Conservation (phyloP, 2,888 invertebrate species). For the Pollenia griseotomentosa region DNA sequence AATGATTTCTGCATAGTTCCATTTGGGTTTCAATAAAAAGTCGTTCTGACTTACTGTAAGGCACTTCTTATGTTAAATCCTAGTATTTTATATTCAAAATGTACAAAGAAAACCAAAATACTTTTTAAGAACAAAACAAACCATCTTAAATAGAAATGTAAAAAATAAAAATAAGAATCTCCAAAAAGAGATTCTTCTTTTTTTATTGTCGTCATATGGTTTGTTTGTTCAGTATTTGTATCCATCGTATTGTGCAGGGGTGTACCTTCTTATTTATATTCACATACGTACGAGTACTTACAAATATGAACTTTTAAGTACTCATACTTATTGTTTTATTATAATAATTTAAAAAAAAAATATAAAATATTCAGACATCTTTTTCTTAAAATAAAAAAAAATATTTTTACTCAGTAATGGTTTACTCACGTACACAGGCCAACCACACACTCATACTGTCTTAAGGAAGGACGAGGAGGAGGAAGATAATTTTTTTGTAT, state of each 20-base stretch:
- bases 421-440: neutral
- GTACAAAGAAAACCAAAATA: slow-evolving; percentile 41
- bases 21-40: too few relatives aligned
- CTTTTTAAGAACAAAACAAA: slow-evolving; percentile 23
- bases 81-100: neutral
- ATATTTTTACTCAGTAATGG: neutral
- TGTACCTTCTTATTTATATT: slow-evolving; percentile 5
- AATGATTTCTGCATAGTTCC: too few relatives aligned
- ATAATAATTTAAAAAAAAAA: slow-evolving; percentile 29
- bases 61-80: neutral
- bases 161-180: slow-evolving; percentile 25
- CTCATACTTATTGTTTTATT: slow-evolving; percentile 51
- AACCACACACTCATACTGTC: neutral
- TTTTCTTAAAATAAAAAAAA: neutral
- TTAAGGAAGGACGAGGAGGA: neutral
- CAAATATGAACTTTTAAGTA: slow-evolving; percentile 41
- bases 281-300: neutral
- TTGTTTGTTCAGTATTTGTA: neutral
- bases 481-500: neutral
- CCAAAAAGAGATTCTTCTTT: slow-evolving; percentile 42
- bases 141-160: neutral
- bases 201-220: slow-evolving; percentile 55
- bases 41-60: neutral
- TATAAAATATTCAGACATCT: neutral
- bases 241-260: slow-evolving; percentile 6